A percentile compares a stretch with the other conserved stretches of the same genome.
These are phyloP conservation scores for Zonotrichia leucophrys DNA, from an alignment of 2,113 vertebrate genomes.

Conservation along the genomic window DNA sequence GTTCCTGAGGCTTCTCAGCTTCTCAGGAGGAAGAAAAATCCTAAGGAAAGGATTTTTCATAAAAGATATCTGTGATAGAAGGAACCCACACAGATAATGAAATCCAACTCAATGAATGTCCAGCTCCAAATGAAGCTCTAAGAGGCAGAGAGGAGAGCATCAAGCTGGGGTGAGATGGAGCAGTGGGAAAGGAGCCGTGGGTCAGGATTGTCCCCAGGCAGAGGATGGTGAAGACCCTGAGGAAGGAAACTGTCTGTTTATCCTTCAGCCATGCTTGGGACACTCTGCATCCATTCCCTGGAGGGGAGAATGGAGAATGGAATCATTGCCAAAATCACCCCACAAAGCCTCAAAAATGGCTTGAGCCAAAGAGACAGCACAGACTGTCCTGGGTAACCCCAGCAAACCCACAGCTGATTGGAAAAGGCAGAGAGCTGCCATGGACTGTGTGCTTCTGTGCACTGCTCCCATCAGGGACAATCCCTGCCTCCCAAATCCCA, in stretches of 20 bases:
- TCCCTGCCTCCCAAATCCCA: not conserved
- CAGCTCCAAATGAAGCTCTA: not conserved
- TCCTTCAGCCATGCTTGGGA: not conserved
- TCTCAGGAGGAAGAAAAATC: no score
- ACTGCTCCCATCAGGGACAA: rapidly evolving
- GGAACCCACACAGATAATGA: not conserved
- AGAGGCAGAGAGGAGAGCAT: not conserved
- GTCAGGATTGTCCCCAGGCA: not conserved
- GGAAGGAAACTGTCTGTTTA: not conserved
- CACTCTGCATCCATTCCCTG: not conserved
- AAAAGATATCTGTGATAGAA: no score
- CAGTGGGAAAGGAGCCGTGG: not conserved
- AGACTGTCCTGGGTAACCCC: not conserved
- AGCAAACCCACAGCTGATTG: not conserved
- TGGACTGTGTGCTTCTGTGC: rapidly evolving
- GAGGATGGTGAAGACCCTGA: not conserved
- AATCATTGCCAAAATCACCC: not conserved
- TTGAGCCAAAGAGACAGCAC: not conserved
- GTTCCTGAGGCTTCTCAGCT: no score
- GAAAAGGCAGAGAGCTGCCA: not conserved
- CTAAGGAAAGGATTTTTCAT: no score
- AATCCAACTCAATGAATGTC: not conserved
- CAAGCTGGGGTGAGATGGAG: not conserved
- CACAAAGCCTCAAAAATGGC: not conserved
- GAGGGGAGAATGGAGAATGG: not conserved